Conservation (phyloP, 2,797 vertebrate genomes). For the Characodon lateralis region DNA sequence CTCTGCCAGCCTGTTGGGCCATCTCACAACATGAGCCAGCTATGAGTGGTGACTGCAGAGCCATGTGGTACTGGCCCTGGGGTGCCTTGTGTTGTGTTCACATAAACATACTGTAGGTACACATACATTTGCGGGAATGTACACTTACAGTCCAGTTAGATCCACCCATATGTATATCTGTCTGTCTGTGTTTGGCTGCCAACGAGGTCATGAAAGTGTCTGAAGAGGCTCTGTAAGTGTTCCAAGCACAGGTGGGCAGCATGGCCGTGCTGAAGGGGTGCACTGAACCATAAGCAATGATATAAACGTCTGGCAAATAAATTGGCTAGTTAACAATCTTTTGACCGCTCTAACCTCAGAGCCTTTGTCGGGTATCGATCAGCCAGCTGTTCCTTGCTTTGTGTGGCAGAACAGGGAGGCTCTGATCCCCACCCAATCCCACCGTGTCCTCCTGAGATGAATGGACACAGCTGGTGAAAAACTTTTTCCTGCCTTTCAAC, state of each 20-base stretch:
- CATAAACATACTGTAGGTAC: slow-evolving; percentile 49
- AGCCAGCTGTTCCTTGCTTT: slow-evolving; percentile 83
- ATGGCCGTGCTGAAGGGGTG: slow-evolving; percentile 72
- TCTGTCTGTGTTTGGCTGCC: slow-evolving; percentile 25
- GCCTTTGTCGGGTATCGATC: slow-evolving; percentile 85
- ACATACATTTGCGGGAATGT: slow-evolving; percentile 60
- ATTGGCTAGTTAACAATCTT: slow-evolving; percentile 89
- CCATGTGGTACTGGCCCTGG: slow-evolving; percentile 69
- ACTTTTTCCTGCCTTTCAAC: slow-evolving; percentile 51
- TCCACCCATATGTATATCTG: neutral
- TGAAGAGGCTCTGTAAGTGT: slow-evolving; percentile 66
- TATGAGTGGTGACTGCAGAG: slow-evolving; percentile 58
- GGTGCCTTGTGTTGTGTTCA: slow-evolving; percentile 27
- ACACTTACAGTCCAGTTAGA: slow-evolving; percentile 22
- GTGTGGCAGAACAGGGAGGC: slow-evolving; percentile 73
- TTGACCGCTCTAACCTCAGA: slow-evolving; percentile 85
- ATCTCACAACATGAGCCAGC: slow-evolving; percentile 64
- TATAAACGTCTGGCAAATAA: slow-evolving; percentile 88
- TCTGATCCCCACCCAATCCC: slow-evolving; percentile 57
- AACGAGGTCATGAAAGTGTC: slow-evolving; percentile 62
- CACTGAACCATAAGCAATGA: slow-evolving; percentile 84
- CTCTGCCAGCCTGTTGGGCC: slow-evolving; percentile 75
- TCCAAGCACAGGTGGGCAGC: slow-evolving; percentile 82
- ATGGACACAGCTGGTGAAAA: slow-evolving; percentile 53
- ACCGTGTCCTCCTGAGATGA: slow-evolving; percentile 59